Evolutionary conservation across 30 jellyfish, hydroid and myxozoan species (phyloP).

Genomic region (Hydra vulgaris): DNA sequence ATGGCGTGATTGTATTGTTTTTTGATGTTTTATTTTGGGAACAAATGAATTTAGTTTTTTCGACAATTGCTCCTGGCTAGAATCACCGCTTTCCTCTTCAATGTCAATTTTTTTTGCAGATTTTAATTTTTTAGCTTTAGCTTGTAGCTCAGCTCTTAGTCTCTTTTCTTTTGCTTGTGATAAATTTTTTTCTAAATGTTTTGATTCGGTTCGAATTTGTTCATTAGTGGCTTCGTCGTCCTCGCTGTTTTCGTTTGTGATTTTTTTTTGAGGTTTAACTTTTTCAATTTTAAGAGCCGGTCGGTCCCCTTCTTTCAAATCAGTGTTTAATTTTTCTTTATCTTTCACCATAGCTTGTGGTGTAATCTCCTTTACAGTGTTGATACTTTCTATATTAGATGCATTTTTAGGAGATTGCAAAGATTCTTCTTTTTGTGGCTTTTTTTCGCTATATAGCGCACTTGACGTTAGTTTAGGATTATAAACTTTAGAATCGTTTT

Average conservation of each 20-base stretch:
- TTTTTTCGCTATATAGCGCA: not conserved
- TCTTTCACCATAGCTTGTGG: not conserved
- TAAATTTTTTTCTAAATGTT: conserved; percentile 18
- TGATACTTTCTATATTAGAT: not conserved
- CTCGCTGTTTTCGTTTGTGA: not conserved
- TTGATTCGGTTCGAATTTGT: conserved; percentile 18
- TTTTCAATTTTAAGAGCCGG: not conserved
- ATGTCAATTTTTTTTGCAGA: not conserved
- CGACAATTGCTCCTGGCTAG: not conserved
- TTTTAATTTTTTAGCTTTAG: not conserved
- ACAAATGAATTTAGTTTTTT: not conserved
- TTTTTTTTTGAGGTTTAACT: not conserved
- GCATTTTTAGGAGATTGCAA: not conserved
- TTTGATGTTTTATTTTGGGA: not conserved
- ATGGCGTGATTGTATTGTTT: not conserved
- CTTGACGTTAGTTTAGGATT: not conserved
- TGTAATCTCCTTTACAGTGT: not conserved
- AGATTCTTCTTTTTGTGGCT: not conserved
- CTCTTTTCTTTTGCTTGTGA: conserved; percentile 8
- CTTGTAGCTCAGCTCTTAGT: conserved; percentile 4
- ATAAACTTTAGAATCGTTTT: not conserved
- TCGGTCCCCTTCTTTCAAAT: not conserved
- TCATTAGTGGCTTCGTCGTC: conserved; percentile 20
- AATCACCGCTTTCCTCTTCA: conserved; percentile 7
- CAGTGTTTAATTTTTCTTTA: not conserved